A percentile compares a stretch with the other conserved stretches of the same genome.
Conservation (phyloP, 2,888 invertebrate genomes). For the Plutella xylostella region DNA sequence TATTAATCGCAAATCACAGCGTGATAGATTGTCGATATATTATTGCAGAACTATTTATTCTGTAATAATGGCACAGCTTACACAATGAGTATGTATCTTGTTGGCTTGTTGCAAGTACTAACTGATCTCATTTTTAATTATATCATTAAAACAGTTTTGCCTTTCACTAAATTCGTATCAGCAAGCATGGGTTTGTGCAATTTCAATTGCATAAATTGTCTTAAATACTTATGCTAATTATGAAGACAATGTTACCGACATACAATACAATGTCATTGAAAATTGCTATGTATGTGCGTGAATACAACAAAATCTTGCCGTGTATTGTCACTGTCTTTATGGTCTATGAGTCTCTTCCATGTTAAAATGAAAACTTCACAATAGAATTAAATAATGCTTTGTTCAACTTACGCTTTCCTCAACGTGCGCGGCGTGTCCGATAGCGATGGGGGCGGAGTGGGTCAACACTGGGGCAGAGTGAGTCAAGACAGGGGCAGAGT, state of each 20-base stretch:
- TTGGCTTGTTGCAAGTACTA: constrained; percentile 42
- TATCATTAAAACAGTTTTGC: constrained; percentile 39
- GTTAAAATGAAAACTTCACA: background rate
- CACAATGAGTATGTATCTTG: constrained; percentile 58
- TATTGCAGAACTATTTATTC: constrained; percentile 40
- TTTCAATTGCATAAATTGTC: background rate
- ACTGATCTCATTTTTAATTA: constrained; percentile 54
- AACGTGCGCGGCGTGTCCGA: constrained; percentile 28
- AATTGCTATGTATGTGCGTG: background rate
- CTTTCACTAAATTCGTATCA: constrained; percentile 40
- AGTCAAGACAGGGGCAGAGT: constrained; percentile 23
- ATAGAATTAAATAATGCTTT: background rate
- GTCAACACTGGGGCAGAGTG: constrained; percentile 30
- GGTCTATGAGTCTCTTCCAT: background rate
- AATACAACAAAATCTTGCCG: background rate
- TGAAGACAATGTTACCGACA: background rate
- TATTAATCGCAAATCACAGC: constrained; percentile 33
- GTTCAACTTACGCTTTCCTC: constrained; percentile 35
- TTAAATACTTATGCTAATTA: background rate
- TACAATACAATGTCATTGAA: background rate
- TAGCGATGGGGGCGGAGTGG: constrained; percentile 23
- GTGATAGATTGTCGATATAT: constrained; percentile 42
- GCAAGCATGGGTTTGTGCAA: too few species aligned
- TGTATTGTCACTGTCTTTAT: background rate
- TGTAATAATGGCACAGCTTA: constrained; percentile 45